Base-by-base conservation (phyloP, 2,113 vertebrate genomes). In the Onychorhynchus coronatus region DNA sequence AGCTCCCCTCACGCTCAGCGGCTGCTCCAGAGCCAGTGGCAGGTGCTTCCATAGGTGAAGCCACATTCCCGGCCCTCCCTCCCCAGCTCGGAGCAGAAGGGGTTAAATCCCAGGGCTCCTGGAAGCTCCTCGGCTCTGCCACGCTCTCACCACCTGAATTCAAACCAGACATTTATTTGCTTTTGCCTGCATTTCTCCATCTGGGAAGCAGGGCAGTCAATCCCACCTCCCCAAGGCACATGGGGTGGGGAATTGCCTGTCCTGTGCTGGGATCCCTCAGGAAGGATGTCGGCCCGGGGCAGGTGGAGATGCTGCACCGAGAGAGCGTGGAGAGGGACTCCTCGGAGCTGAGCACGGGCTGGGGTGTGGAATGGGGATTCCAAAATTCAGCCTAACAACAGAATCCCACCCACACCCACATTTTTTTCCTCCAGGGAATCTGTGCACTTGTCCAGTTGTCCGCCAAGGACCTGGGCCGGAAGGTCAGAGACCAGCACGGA, bases 301-400 rank as follows among this genome's bases (percentile, higher is more conserved):
- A 61, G 84, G 62, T 5, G 14, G 5, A 11, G 67, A 10, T 18
- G 52, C 5, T 37, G 39, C 87, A 33, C 0, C 0, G 25, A 52
- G 67, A 50, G 37, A 39, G 21, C 0, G 0, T 0, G 0, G 58
- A 66, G 67, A 24, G 20, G 70, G 42, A 25, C 20, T 5, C 50
- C 91, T 63, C 0, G 0, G 70, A 58, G 83, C 66, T 22, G 37
- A 61, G 77, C 80, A 7, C 2, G 1, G 12, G 10, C 35, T 27
- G 65, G 3, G 33, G 4, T 7, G 49, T 68, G 88, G 25, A 22
- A 39, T 14, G 80, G 70, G 10, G n/a, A 58, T 82, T 12, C 73
- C 59, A 14, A 35, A 76, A 73, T 59, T n/a, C 46, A 67, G 35
- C 20, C 12, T 55, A 33, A 33, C 25, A 5, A 42, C 25, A 11